phyloP scores from a whole-genome alignment of 2,888 invertebrate species.

The Drosophila pseudotakahashii region DNA sequence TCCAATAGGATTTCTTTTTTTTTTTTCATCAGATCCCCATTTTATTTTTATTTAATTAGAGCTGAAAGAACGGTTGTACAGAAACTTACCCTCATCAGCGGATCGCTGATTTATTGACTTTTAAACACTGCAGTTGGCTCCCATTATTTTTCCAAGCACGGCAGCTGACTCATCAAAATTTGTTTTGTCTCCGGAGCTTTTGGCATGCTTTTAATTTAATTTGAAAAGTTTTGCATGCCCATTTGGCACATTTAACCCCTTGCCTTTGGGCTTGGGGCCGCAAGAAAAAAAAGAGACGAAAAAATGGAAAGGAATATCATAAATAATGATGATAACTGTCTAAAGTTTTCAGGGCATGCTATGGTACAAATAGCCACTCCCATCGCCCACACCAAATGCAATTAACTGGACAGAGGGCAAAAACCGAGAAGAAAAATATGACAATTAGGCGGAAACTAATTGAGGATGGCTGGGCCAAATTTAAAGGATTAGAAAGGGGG shows the following conservation, averaged over 20 bases:
- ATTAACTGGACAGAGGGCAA: conserved; percentile 43
- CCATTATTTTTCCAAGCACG: conserved; percentile 47
- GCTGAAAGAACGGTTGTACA: conserved; percentile 2
- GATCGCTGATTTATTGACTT: conserved; percentile 78
- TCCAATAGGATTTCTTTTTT: conserved; percentile 58
- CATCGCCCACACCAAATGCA: conserved; percentile 41
- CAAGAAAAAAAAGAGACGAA: conserved; percentile 29
- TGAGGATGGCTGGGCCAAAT: conserved; percentile 27
- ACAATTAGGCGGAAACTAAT: conserved; percentile 53
- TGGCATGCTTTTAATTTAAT: conserved; percentile 79
- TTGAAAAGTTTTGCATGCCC: conserved; percentile 77
- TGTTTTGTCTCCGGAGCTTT: conserved; percentile 67
- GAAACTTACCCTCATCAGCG: conserved; percentile 68
- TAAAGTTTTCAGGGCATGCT: conserved; percentile 46
- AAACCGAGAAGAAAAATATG: conserved; percentile 41
- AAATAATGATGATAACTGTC: conserved; percentile 80
- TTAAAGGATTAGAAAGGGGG: conserved; percentile 16
- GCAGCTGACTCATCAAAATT: conserved; percentile 79
- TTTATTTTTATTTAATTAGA: conserved; percentile 59
- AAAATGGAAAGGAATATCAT: conserved; percentile 62
- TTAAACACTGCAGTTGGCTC: conserved; percentile 64
- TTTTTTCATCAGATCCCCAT: conserved; percentile 8
- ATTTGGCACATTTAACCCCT: conserved; percentile 76
- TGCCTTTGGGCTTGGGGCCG: conserved; percentile 42
- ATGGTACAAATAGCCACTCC: conserved; percentile 49